Evolutionary conservation across 2,113 vertebrate genomes (phyloP).

Genomic region (Marmota monax): DNA sequence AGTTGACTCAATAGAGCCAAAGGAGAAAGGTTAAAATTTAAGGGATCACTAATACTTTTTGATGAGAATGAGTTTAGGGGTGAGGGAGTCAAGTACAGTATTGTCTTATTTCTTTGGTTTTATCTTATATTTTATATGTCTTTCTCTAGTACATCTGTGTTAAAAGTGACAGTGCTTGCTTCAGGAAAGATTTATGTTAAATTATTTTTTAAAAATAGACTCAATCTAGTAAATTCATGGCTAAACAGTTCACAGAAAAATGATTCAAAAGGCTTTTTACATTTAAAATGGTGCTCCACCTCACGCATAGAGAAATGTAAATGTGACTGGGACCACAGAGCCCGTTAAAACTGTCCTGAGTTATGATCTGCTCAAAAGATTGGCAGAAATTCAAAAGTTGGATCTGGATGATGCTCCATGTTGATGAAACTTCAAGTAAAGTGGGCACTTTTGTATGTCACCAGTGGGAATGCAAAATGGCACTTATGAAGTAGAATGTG

Average conservation of each 20-base stretch:
- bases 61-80: background rate
- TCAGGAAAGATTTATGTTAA: background rate
- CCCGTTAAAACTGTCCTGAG: background rate
- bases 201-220: background rate
- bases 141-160: background rate
- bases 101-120: background rate
- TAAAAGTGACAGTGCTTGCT: slow-evolving; percentile 9
- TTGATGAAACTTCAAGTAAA: background rate
- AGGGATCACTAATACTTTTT: background rate
- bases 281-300: background rate
- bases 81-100: background rate
- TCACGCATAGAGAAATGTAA: background rate
- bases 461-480: background rate
- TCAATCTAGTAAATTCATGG: background rate
- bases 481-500: background rate
- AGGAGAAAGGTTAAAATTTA: background rate
- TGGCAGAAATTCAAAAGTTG: background rate
- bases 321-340: background rate
- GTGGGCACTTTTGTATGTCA: background rate
- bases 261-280: background rate
- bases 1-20: background rate
- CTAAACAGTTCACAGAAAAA: background rate
- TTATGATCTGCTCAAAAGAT: background rate
- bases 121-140: background rate
- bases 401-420: background rate